Evolutionary conservation across 2,113 vertebrate species (phyloP), one percentile per base, ranked within the genome.

Genomic region (Rhegmatorhina hoffmannsi): DNA sequence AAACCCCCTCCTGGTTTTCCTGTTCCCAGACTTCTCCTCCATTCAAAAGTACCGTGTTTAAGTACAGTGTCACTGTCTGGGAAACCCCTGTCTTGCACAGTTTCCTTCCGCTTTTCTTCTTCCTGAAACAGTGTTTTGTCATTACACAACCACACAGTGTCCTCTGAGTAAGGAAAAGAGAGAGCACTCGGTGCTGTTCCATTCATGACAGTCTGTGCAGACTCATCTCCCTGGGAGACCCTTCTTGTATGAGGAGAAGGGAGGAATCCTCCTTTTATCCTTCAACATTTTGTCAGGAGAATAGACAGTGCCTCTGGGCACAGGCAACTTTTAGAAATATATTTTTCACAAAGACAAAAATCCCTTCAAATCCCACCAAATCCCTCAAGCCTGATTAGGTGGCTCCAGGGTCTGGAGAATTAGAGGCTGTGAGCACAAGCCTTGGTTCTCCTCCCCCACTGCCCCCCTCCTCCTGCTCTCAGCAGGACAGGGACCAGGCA

Each of bases 21-120:
- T 73, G 90, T 89, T 95, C 84, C 92, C 90, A 92, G 67, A 87
- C 60, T 85, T 92, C 72, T 90, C 77, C 56, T 93, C 80, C 92
- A 94, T 96, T 96, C 95, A 96, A 75, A 96, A 96, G 83, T 60
- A 93, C 86, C 10, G 1, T 64, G 31, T 67, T 52, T 26, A 29
- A 66, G 86, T 84, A 23, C 47, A 70, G 13, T 33, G 34, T 86
- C 7, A 3, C 3, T 55, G 76, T 29, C 46, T 2, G 92, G 95
- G 95, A 94, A 96, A 82, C 75, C 92, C 95, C 95, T 53, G 64
- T 29, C 83, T 95, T 96, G 95, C 93, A 96, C 28, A 19, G 88
- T 78, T 97, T 97, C 95, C 95, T 97, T 96, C 95, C 11, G 62
- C 80, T 92, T 95, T 92, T 94, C 92, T 92, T 44, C 95, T 96